phyloP scores from a whole-genome alignment of 2,888 invertebrate genomes.

The Limnephilus rhombicus region DNA sequence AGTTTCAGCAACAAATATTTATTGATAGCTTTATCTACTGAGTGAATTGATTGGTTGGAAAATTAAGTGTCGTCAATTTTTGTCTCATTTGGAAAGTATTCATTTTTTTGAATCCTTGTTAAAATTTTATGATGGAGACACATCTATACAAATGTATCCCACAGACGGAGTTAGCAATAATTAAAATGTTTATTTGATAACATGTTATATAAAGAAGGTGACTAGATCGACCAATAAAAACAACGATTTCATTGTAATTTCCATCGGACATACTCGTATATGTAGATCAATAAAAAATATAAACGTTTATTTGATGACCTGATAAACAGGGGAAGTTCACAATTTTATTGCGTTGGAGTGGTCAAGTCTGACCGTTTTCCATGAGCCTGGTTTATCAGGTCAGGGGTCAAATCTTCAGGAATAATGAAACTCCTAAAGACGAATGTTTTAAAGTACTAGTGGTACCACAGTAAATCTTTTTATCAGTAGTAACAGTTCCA shows the following conservation, averaged over 20 bases:
- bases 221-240: no score
- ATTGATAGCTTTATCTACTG: neutral
- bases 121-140: no score
- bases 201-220: no score
- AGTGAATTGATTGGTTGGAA: neutral
- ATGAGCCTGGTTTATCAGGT: neutral
- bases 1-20: neutral
- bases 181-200: neutral
- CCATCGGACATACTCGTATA: no score
- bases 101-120: neutral
- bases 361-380: neutral
- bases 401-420: no score
- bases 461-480: neutral
- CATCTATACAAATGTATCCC: no score
- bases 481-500: neutral
- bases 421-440: no score
- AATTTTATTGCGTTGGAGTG: no score
- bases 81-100: neutral
- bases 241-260: no score
- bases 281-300: no score
- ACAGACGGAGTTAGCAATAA: no score
- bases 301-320: neutral
- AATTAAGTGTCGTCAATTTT: neutral
- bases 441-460: no score
- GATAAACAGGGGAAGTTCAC: neutral